Percentiles rank a stretch among this genome's conserved stretches.
Conservation (phyloP, 2,113 vertebrate genomes). For the Cyrtonyx montezumae region DNA sequence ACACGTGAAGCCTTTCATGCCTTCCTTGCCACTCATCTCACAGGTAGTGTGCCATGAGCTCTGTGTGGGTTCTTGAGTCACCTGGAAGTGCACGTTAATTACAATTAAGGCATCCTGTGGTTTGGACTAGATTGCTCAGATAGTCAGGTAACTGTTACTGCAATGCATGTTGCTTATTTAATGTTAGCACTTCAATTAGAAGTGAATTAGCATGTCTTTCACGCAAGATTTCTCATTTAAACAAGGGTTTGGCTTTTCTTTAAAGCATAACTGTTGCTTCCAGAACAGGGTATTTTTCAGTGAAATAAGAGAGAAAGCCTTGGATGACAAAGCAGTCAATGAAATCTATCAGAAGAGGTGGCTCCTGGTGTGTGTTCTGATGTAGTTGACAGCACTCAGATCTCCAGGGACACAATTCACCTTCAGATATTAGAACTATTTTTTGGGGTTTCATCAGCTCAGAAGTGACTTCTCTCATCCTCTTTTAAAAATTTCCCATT, state of each 20-base stretch:
- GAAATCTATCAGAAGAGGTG: neutral
- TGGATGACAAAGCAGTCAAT: neutral
- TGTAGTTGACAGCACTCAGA: neutral
- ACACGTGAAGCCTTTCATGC: too few relatives aligned
- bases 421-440: neutral
- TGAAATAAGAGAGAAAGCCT: neutral
- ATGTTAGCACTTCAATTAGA: neutral
- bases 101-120: neutral
- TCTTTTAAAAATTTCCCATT: neutral
- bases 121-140: neutral
- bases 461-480: neutral
- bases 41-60: fast-evolving
- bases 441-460: neutral
- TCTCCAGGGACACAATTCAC: neutral
- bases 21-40: neutral
- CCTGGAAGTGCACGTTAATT: neutral
- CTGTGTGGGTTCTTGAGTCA: neutral
- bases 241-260: neutral
- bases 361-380: neutral
- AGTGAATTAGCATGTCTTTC: neutral
- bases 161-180: neutral
- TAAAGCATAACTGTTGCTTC: neutral
- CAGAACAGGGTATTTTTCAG: neutral
- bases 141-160: neutral
- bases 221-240: neutral